These are phyloP conservation scores for Orestias chungarensis DNA, from an alignment of 2,797 vertebrate genomes.

Conservation along the genomic window DNA sequence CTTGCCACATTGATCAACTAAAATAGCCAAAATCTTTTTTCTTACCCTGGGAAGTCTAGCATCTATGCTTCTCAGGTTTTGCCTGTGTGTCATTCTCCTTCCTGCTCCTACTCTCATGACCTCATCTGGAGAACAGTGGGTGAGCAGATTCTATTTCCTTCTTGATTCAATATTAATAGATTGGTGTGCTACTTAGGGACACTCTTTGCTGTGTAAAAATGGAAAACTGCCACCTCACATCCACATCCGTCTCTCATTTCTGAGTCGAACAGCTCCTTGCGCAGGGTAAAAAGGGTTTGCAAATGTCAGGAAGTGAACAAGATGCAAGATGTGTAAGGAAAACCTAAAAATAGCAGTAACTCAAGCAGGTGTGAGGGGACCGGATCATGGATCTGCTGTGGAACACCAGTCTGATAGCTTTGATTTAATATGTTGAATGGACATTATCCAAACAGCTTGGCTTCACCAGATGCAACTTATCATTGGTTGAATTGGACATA, in stretches of 20 bases:
- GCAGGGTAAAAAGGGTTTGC: conserved; percentile 3
- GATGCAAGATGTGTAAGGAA: conserved; percentile 18
- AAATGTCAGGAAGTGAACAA: conserved; percentile 38
- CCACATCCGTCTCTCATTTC: background rate
- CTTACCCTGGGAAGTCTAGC: too few relatives aligned
- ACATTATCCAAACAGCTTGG: too few relatives aligned
- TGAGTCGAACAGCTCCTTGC: too few relatives aligned
- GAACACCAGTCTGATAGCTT: too few relatives aligned
- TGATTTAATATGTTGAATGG: too few relatives aligned
- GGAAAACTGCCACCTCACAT: background rate
- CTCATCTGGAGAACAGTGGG: conserved; percentile 53
- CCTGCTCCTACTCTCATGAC: background rate
- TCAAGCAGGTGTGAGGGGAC: conserved; percentile 39
- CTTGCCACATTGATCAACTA: too few relatives aligned
- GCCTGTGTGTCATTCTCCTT: conserved; percentile 48
- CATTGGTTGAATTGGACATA: too few relatives aligned
- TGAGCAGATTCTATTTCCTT: conserved; percentile 67
- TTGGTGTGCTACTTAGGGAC: conserved; percentile 38
- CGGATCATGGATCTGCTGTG: background rate
- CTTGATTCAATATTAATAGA: conserved; percentile 76
- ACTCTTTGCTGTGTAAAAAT: background rate
- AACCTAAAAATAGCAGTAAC: conserved; percentile 55
- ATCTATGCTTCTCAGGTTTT: too few relatives aligned
- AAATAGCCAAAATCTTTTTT: too few relatives aligned
- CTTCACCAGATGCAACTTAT: too few relatives aligned